phyloP scores from a whole-genome alignment of 2,888 invertebrate genomes.

The Rotaria socialis region DNA sequence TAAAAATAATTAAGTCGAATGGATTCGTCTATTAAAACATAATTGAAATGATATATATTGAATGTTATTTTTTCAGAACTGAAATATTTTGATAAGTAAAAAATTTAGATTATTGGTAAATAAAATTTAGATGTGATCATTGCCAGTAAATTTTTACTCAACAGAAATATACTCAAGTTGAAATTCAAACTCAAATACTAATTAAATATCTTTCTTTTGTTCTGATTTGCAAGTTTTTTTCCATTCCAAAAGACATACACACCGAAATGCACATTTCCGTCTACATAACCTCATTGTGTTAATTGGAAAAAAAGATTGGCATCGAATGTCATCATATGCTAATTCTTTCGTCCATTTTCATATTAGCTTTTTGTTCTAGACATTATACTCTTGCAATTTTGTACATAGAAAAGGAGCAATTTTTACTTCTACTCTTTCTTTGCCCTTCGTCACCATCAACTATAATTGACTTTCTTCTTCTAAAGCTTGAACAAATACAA shows the following conservation, averaged over 20 bases:
- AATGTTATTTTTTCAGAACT: too few relatives aligned
- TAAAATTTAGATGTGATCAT: too few relatives aligned
- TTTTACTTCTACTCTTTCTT: background rate
- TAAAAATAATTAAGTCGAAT: too few relatives aligned
- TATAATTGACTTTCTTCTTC: background rate
- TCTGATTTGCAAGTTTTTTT: background rate
- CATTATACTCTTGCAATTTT: background rate
- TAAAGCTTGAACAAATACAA: background rate
- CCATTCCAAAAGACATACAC: background rate
- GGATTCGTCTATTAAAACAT: too few relatives aligned
- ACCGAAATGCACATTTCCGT: background rate
- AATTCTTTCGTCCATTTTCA: conserved; percentile 3
- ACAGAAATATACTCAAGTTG: too few relatives aligned
- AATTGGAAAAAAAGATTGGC: background rate
- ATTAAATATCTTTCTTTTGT: background rate
- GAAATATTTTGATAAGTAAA: too few relatives aligned
- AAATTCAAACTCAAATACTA: too few relatives aligned
- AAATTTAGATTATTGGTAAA: too few relatives aligned
- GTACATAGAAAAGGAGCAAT: background rate
- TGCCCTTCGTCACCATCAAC: background rate
- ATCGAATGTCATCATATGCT: conserved; percentile 2
- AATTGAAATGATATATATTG: too few relatives aligned
- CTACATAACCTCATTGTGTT: background rate
- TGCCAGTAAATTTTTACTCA: background rate
- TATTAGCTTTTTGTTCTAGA: background rate